These are phyloP conservation scores for Geopemphigus sp. DNA, from an alignment of 1,140 invertebrate genomes.

Conservation along the genomic window DNA sequence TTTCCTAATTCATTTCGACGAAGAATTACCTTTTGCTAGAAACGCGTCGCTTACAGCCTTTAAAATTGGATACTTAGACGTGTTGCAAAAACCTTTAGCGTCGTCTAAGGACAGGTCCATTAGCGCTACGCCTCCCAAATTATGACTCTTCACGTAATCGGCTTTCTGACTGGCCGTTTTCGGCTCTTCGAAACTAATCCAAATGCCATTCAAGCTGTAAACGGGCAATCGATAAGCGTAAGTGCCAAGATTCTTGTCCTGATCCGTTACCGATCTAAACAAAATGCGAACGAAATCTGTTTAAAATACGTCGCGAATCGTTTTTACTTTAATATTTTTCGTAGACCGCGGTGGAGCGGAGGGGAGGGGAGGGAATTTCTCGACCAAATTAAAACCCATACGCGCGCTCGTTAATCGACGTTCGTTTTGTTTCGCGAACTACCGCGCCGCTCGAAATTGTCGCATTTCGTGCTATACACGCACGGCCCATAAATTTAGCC, in stretches of 20 bases:
- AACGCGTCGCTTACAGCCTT: slow-evolving; percentile 63
- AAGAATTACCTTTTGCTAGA: too few species aligned
- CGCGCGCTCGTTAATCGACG: too few species aligned
- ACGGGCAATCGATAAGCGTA: slow-evolving; percentile 73
- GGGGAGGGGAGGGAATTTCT: too few species aligned
- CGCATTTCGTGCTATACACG: too few species aligned
- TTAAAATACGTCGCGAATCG: too few species aligned
- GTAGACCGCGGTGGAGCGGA: too few species aligned
- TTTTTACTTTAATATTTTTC: too few species aligned
- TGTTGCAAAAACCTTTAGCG: slow-evolving; percentile 76
- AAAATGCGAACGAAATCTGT: slow-evolving; percentile 52
- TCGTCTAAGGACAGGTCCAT: slow-evolving; percentile 80
- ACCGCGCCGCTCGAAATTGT: too few species aligned
- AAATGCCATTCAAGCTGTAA: slow-evolving; percentile 69
- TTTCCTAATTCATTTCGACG: too few species aligned
- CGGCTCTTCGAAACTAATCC: slow-evolving; percentile 87
- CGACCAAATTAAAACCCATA: too few species aligned
- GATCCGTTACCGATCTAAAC: slow-evolving; percentile 70
- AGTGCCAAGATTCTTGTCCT: slow-evolving; percentile 72
- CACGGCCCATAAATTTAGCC: too few species aligned
- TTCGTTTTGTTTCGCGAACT: too few species aligned
- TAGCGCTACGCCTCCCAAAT: slow-evolving; percentile 77
- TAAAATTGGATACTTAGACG: slow-evolving; percentile 69
- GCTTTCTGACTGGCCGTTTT: slow-evolving; percentile 82
- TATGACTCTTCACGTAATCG: slow-evolving; percentile 69